A percentile compares a stretch with the other conserved stretches of the same genome.
Evolutionary conservation across 2,797 vertebrate genomes (phyloP).

Genomic region (Phoeniculus purpureus): DNA sequence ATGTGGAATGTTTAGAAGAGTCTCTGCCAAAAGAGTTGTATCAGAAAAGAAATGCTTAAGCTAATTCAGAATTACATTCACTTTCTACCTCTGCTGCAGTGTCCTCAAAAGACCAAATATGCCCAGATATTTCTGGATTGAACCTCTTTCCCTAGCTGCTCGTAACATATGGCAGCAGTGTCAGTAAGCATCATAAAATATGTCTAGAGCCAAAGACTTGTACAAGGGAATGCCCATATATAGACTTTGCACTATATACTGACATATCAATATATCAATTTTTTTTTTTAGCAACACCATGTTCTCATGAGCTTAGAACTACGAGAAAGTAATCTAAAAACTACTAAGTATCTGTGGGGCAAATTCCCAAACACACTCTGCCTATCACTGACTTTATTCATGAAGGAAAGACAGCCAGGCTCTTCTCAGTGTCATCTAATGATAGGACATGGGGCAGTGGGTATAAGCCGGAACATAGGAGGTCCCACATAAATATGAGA

Average conservation of each 20-base stretch:
- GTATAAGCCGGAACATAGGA: too few relatives aligned
- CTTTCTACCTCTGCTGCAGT: not conserved
- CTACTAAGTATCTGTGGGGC: not conserved
- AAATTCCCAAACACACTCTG: not conserved
- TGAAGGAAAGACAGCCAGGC: not conserved
- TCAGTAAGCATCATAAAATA: slow-evolving; percentile 10
- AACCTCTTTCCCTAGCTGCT: slow-evolving; percentile 28
- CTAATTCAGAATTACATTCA: not conserved
- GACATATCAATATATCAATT: not conserved
- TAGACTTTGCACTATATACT: slow-evolving; percentile 16
- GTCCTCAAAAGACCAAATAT: not conserved
- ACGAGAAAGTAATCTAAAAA: not conserved
- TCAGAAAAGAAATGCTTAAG: not conserved
- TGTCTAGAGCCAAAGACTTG: not conserved
- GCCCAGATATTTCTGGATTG: slow-evolving; percentile 36
- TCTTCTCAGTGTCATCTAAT: too few relatives aligned
- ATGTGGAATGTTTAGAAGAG: not conserved
- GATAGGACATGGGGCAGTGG: too few relatives aligned
- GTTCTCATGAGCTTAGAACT: not conserved
- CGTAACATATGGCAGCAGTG: slow-evolving; percentile 28
- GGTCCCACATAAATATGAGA: too few relatives aligned
- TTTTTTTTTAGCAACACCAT: not conserved
- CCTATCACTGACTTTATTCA: not conserved
- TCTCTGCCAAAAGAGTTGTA: not conserved
- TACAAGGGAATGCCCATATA: slow-evolving; percentile 25